Percentiles rank a stretch among this genome's conserved stretches.
These are phyloP conservation scores for Trichomalopsis sarcophagae DNA, from an alignment of 1,140 invertebrate species.

Conservation along the genomic window DNA sequence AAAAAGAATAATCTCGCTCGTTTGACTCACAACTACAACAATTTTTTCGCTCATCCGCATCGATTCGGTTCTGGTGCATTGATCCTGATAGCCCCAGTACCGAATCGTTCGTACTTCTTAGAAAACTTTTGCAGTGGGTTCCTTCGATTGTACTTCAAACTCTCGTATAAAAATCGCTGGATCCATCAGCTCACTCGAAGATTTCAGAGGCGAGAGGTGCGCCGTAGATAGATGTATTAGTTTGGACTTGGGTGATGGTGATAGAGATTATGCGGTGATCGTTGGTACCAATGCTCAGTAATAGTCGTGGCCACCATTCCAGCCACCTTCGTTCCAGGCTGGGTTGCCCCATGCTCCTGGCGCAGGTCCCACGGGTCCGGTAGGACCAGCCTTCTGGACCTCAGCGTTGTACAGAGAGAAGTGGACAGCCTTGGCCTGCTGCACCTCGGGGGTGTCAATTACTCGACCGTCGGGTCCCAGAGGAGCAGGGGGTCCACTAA, in stretches of 20 bases:
- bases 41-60: too few species aligned
- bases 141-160: neutral
- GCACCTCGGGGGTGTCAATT: constrained; percentile 79
- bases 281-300: constrained; percentile 31
- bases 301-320: constrained; percentile 46
- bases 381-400: constrained; percentile 73
- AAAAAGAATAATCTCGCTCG: neutral
- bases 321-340: constrained; percentile 35
- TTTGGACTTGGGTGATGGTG: constrained; percentile 15
- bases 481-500: constrained; percentile 72
- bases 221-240: constrained; percentile 24
- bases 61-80: too few species aligned
- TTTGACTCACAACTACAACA: too few species aligned
- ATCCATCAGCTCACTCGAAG: constrained; percentile 1
- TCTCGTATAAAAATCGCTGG: neutral
- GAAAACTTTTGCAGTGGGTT: neutral
- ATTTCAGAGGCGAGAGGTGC: constrained; percentile 23
- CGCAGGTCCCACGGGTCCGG: constrained; percentile 61
- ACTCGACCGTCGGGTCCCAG: constrained; percentile 76
- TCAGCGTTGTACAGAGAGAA: constrained; percentile 77
- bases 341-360: constrained; percentile 59
- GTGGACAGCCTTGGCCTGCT: constrained; percentile 78
- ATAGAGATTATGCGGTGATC: neutral
- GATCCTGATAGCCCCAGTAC: too few species aligned
- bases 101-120: neutral